These are phyloP conservation scores for Acronicta leporina DNA, from an alignment of 2,888 invertebrate species.

Conservation along the genomic window DNA sequence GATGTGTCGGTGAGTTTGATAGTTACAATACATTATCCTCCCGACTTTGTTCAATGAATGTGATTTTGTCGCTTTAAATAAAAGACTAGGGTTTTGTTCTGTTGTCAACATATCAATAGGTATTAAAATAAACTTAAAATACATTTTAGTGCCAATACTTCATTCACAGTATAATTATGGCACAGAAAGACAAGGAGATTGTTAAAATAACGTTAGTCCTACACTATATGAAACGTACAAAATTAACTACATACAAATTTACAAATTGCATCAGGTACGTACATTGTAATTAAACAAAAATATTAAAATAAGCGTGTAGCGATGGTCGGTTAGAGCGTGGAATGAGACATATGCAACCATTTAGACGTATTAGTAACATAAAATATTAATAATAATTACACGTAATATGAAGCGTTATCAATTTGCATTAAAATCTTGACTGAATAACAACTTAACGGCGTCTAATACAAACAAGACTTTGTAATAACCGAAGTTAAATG, in stretches of 20 bases:
- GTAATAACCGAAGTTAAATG: conserved; percentile 54
- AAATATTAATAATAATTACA: conserved; percentile 39
- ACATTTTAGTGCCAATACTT: conserved; percentile 63
- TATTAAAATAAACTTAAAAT: conserved; percentile 55
- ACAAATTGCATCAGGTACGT: conserved; percentile 82
- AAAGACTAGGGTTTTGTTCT: conserved; percentile 75
- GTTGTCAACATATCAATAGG: conserved; percentile 61
- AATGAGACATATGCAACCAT: conserved; percentile 68
- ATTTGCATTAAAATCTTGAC: conserved; percentile 44
- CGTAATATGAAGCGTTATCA: conserved; percentile 43
- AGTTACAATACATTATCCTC: conserved; percentile 13
- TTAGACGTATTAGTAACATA: conserved; percentile 32
- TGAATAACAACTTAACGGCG: conserved; percentile 38
- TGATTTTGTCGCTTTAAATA: conserved; percentile 61
- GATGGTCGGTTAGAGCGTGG: conserved; percentile 68
- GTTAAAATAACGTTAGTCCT: conserved; percentile 62
- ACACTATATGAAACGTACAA: conserved; percentile 67
- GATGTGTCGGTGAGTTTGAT: conserved; percentile 28
- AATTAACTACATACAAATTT: conserved; percentile 79
- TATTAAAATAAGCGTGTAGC: conserved; percentile 70
- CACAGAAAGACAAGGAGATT: conserved; percentile 68
- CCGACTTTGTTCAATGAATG: conserved; percentile 21
- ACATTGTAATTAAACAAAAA: conserved; percentile 70
- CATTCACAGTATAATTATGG: conserved; percentile 65
- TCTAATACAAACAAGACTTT: conserved; percentile 39